These are phyloP conservation scores for Sepioteuthis lessoniana DNA, from an alignment of 2,888 invertebrate genomes.

Conservation along the genomic window DNA sequence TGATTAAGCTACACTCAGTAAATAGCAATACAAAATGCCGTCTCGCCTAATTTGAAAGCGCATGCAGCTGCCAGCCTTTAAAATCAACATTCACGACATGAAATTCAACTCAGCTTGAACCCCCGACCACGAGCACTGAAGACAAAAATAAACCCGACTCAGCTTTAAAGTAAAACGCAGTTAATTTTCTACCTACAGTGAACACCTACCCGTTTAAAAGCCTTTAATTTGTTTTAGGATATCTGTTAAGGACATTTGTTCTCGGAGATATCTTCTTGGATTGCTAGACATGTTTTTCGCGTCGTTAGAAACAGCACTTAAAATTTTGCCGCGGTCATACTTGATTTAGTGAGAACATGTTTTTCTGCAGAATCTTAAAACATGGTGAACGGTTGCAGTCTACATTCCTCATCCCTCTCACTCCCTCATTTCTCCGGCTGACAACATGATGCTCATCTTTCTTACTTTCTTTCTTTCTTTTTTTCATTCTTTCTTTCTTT, in stretches of 20 bases:
- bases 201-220: not conserved
- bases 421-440: not conserved
- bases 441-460: not conserved
- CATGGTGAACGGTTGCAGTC: not conserved
- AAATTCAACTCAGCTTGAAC: not conserved
- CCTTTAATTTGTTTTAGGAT: not conserved
- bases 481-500: not conserved
- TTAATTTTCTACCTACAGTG: not conserved
- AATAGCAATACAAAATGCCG: not conserved
- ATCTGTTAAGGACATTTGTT: conserved; percentile 9
- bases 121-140: not conserved
- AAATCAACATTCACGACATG: not conserved
- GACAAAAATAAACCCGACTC: not conserved
- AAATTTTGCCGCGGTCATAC: conserved; percentile 13
- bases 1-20: too few relatives aligned
- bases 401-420: not conserved
- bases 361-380: not conserved
- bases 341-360: not conserved
- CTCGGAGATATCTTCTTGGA: not conserved
- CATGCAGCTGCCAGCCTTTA: not conserved
- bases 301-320: conserved; percentile 10
- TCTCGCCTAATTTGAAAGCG: not conserved
- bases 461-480: not conserved
- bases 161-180: not conserved
- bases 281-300: not conserved